phyloP scores from a whole-genome alignment of 92 coral and sea anemone species.

The Siderastrea radians region DNA sequence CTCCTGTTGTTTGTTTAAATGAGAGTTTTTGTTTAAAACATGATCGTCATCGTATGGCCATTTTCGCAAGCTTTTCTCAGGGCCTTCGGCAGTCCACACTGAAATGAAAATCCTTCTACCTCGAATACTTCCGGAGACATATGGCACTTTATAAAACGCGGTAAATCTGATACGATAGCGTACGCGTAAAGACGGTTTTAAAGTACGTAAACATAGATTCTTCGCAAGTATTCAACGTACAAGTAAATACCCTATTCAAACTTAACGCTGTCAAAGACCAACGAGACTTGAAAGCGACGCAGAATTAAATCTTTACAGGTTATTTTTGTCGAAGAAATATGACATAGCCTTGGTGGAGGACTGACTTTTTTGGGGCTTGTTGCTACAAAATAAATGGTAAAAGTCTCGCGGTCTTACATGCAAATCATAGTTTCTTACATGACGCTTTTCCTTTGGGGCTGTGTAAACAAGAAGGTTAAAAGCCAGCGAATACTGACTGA shows the following conservation, averaged over 20 bases:
- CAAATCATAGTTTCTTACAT: not conserved
- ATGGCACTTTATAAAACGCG: not conserved
- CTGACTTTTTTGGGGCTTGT: not conserved
- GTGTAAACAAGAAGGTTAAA: not conserved
- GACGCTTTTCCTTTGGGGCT: not conserved
- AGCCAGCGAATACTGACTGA: not conserved
- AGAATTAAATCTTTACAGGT: not conserved
- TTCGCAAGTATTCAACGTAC: not conserved
- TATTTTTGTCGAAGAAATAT: not conserved
- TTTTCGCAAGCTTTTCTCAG: not conserved
- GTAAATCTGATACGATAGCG: not conserved
- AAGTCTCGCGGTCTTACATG: not conserved
- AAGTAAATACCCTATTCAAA: conserved; percentile 15
- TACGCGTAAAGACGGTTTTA: not conserved
- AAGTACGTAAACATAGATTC: conserved; percentile 11
- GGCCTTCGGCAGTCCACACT: not conserved
- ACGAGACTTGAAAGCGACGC: not conserved
- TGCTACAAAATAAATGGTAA: not conserved
- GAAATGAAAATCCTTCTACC: not conserved
- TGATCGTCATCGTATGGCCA: not conserved
- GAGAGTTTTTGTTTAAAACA: not conserved
- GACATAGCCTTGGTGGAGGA: not conserved
- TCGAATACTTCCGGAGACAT: not conserved
- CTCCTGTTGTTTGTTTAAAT: not conserved
- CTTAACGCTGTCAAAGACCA: conserved; percentile 4